Evolutionary conservation across 2,113 vertebrate genomes (phyloP), one percentile per base, ranked within the genome.

Genomic region (Hydrolagus affinis): DNA sequence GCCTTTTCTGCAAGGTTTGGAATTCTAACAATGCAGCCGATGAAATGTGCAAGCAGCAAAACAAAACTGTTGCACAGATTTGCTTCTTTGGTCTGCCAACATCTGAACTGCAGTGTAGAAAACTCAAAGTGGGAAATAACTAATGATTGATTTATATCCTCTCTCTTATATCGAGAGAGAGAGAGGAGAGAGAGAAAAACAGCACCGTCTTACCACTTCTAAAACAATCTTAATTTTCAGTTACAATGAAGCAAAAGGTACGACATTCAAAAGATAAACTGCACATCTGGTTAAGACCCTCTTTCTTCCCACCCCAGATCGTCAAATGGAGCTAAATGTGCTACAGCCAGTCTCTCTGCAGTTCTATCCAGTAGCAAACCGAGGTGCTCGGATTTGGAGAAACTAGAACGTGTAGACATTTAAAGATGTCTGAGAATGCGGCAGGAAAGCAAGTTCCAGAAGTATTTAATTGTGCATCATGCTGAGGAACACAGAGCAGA

Each of bases 401-500:
- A 62, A 62, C 62, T 62, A 23, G 62, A 83, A 80, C 21, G 8
- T 11, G 32, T 56, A 56, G 59, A 30, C 10, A 17, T 83, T 32
- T 44, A 44, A 44, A 44, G 8, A 66, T 30, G 78, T 23, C 15
- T 30, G 15, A 83, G 14, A 30, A 68, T 32, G 17, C 60, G 30
- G 62, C 78, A 83, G 77, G 12, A 83, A 83, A 83, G 78, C 14
- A 80, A 59, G 60, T 1, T 12, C 14, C 25, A 83, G 62, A 83
- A 66, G 28, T 30, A 17, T 62, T 83, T n/a, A n/a, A n/a, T n/a
- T 83, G 60, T 10, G 9, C 78, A 83, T 89, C 93, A 93, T 92
- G 93, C 92, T 88, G 72, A 90, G 89, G 59, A 0, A 88, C 86
- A 88, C 88, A 87, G 80, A 87, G 28, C 59, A 59, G 85, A 87